Evolutionary conservation across 2,113 vertebrate genomes (phyloP).

Genomic region (Sceloporus undulatus): DNA sequence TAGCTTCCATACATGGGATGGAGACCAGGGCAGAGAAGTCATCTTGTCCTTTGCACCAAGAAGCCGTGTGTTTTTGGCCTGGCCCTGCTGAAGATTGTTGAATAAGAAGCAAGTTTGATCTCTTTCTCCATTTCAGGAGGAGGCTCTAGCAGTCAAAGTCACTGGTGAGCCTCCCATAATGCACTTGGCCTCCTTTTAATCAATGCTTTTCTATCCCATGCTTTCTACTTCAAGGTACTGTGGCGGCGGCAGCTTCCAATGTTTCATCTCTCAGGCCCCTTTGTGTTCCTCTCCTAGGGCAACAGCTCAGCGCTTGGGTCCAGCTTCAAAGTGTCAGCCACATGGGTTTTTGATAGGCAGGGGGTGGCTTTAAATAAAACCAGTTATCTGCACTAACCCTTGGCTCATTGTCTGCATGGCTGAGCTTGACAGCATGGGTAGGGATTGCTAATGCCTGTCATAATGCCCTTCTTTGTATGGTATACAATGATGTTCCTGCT

Average conservation of each 20-base stretch:
- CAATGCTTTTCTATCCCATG: constrained; percentile 25
- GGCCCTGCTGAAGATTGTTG: neutral
- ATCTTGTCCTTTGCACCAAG: neutral
- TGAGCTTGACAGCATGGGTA: constrained; percentile 1
- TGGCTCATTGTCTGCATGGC: constrained; percentile 6
- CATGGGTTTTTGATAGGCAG: neutral
- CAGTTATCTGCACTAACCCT: neutral
- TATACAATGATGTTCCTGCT: neutral
- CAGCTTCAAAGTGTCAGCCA: neutral
- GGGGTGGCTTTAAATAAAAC: constrained; percentile 19
- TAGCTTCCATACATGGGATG: neutral
- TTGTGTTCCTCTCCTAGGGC: neutral
- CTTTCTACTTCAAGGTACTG: constrained; percentile 16
- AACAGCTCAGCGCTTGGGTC: neutral
- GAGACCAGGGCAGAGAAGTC: neutral
- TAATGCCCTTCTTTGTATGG: neutral
- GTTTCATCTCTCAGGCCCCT: neutral
- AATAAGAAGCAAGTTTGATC: neutral
- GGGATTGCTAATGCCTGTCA: neutral
- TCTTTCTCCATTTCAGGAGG: neutral
- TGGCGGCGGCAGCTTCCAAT: neutral
- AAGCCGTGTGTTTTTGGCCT: neutral
- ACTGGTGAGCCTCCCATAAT: constrained; percentile 16
- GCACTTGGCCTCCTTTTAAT: constrained; percentile 18
- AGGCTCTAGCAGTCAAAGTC: neutral